These are phyloP conservation scores for Arremon aurantiirostris DNA, from an alignment of 2,797 vertebrate genomes.

Conservation along the genomic window DNA sequence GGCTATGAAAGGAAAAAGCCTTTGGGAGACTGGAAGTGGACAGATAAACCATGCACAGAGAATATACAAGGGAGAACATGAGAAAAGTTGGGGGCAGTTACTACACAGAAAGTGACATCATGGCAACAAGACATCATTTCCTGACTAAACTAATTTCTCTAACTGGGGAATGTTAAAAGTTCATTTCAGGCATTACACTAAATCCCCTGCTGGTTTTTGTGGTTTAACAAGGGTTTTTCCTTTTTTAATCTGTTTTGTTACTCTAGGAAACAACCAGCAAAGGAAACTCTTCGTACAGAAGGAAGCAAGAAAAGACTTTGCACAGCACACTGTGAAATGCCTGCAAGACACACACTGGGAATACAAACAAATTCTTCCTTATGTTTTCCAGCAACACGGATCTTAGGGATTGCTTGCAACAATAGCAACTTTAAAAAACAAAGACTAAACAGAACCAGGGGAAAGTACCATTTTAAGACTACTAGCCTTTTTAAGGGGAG, in stretches of 20 bases:
- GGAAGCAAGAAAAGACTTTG: not conserved
- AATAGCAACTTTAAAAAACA: constrained; percentile 5
- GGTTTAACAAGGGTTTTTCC: not conserved
- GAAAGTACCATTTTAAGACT: not conserved
- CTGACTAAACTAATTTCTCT: not conserved
- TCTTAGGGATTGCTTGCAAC: not conserved
- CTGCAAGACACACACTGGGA: constrained; percentile 7
- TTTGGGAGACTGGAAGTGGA: not conserved
- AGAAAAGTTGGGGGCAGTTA: not conserved
- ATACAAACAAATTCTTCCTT: constrained; percentile 18
- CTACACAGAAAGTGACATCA: not conserved
- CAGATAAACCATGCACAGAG: not conserved
- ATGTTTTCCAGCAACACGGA: constrained; percentile 7
- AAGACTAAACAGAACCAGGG: not conserved
- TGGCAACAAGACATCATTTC: not conserved
- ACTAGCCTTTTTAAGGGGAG: not conserved
- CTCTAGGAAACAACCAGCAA: constrained; percentile 11
- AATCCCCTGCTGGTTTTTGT: not conserved
- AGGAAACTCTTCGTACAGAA: not conserved
- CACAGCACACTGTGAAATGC: not conserved
- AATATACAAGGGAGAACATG: not conserved
- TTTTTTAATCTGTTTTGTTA: constrained; percentile 18
- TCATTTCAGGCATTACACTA: not conserved
- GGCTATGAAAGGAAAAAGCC: not conserved
- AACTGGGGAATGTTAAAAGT: not conserved